Evolutionary conservation across 2,888 invertebrate genomes (phyloP).

Genomic region (Lasioglossum marginatum): DNA sequence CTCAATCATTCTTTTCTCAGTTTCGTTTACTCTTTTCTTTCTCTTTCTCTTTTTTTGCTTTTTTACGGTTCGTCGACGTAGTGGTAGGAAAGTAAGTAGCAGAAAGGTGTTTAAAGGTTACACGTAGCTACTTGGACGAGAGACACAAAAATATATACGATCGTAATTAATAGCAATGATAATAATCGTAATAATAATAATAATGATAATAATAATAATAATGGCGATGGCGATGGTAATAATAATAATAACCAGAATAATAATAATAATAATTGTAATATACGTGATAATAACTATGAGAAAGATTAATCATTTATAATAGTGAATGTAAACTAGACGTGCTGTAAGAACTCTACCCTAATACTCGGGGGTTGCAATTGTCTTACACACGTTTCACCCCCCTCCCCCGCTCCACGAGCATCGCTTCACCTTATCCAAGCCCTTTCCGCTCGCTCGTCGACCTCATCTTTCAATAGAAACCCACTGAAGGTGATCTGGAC

Average conservation of each 20-base stretch:
- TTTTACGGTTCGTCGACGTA: conserved; percentile 19
- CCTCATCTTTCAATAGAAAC: neutral
- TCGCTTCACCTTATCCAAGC: neutral
- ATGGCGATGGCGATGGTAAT: conserved; percentile 66
- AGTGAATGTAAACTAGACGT: conserved; percentile 55
- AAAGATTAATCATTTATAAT: conserved; percentile 66
- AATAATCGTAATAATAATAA: conserved; percentile 61
- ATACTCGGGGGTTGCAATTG: conserved; percentile 1
- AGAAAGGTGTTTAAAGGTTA: conserved; percentile 60
- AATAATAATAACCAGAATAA: conserved; percentile 73
- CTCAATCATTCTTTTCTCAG: neutral
- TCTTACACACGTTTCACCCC: conserved; percentile 47
- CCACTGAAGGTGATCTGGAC: too few species aligned
- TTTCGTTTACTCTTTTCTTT: neutral
- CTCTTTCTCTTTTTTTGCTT: neutral
- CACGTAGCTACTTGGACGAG: conserved; percentile 73
- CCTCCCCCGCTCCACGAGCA: conserved; percentile 21
- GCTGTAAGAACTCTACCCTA: conserved; percentile 37
- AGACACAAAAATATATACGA: conserved; percentile 75
- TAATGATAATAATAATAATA: conserved; percentile 65
- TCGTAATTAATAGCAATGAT: conserved; percentile 64
- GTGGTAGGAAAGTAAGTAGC: conserved; percentile 59
- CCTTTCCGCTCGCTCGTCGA: neutral
- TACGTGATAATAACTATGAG: conserved; percentile 66
- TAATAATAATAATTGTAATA: conserved; percentile 55